Conservation (phyloP, 2,888 invertebrate genomes). For the Embidobia sp. region DNA sequence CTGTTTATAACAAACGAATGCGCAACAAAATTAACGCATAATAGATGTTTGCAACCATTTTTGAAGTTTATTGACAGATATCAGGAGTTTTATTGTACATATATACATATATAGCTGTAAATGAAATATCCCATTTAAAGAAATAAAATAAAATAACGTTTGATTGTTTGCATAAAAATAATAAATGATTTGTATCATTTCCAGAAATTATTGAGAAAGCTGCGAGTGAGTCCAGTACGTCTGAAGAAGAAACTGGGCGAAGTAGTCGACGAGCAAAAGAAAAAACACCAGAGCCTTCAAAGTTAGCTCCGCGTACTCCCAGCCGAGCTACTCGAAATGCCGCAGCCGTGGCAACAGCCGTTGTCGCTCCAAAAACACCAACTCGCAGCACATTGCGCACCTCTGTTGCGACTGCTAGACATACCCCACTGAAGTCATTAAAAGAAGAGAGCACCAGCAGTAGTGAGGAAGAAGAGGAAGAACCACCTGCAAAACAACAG, state of each 20-base stretch:
- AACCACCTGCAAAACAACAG: slow-evolving; percentile 55
- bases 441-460: slow-evolving; percentile 28
- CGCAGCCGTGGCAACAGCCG: slow-evolving; percentile 64
- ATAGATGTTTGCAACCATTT: too few relatives aligned
- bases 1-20: too few relatives aligned
- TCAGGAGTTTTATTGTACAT: too few relatives aligned
- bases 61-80: too few relatives aligned
- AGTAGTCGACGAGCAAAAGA: slow-evolving; percentile 59
- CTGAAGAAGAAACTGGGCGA: slow-evolving; percentile 68
- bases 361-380: slow-evolving; percentile 66
- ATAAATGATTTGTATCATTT: too few relatives aligned
- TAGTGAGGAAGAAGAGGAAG: slow-evolving; percentile 46
- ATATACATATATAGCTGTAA: too few relatives aligned
- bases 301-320: slow-evolving; percentile 72
- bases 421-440: slow-evolving; percentile 62
- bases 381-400: slow-evolving; percentile 41
- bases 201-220: slow-evolving; percentile 13
- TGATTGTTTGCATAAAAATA: too few relatives aligned
- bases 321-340: slow-evolving; percentile 73
- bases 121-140: too few relatives aligned
- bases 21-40: too few relatives aligned
- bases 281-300: slow-evolving; percentile 70
- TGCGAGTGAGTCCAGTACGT: slow-evolving; percentile 29
- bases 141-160: too few relatives aligned
- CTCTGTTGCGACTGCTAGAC: slow-evolving; percentile 44